Evolutionary conservation across 2,113 vertebrate genomes (phyloP).

Genomic region (Cyphomyrus plagiostoma): DNA sequence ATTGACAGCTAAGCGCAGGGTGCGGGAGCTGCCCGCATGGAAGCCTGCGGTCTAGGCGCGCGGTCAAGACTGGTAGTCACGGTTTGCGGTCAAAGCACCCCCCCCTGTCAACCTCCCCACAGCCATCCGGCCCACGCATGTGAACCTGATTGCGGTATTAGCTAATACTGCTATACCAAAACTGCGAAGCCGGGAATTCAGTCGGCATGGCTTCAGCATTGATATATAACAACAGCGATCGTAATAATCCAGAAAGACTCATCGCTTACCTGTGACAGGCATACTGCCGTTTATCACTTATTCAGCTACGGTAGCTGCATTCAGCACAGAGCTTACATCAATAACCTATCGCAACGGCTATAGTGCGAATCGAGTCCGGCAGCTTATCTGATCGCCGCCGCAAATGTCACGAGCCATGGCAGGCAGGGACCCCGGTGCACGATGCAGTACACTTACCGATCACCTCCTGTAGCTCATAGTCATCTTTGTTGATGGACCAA

Average conservation of each 20-base stretch:
- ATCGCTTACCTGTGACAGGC: background rate
- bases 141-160: background rate
- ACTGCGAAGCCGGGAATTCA: background rate
- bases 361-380: background rate
- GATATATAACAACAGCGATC: background rate
- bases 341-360: background rate
- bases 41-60: background rate
- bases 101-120: background rate
- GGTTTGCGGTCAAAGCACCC: background rate
- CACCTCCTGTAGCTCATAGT: constrained; percentile 91
- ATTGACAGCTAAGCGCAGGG: background rate
- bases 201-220: background rate
- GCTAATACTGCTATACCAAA: background rate
- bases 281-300: background rate
- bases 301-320: background rate
- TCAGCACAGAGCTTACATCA: background rate
- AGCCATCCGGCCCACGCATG: background rate
- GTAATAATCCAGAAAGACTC: background rate
- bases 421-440: background rate
- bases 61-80: background rate
- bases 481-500: constrained; percentile 88
- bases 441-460: constrained; percentile 70
- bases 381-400: background rate
- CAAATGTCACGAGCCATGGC: background rate
- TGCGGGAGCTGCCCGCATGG: background rate